Percentiles rank a stretch among this genome's conserved stretches.
Conservation (phyloP, 2,797 vertebrate species). For the Melanotaenia parkinsoni region DNA sequence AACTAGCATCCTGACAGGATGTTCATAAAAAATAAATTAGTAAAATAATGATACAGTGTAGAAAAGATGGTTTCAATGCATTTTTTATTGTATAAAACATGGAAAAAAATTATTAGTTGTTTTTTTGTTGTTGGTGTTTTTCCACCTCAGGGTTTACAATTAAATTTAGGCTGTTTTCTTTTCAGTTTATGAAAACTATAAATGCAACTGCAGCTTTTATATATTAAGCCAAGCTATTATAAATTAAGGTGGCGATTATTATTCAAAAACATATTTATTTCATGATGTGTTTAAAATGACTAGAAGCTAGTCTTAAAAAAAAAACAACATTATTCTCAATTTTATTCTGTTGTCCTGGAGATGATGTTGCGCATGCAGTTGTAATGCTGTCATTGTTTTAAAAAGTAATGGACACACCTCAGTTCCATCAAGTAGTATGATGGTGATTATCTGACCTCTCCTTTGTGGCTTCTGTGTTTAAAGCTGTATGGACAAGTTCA, state of each 20-base stretch:
- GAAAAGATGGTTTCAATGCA: too few relatives aligned
- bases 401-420: conserved; percentile 28
- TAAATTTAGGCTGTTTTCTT: conserved; percentile 4
- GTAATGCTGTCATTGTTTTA: conserved; percentile 11
- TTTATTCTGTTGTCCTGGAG: background rate
- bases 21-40: background rate
- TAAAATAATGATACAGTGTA: too few relatives aligned
- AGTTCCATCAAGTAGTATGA: conserved; percentile 39
- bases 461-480: conserved; percentile 66
- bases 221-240: too few relatives aligned
- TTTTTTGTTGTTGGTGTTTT: too few relatives aligned
- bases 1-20: background rate
- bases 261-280: background rate
- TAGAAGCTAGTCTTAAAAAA: background rate
- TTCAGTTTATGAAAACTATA: background rate
- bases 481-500: conserved; percentile 70
- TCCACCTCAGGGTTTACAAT: too few relatives aligned
- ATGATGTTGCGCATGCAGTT: conserved; percentile 7
- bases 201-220: background rate
- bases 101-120: too few relatives aligned
- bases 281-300: background rate
- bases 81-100: too few relatives aligned
- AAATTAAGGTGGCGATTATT: background rate
- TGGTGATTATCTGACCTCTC: conserved; percentile 44
- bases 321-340: background rate